Percentiles rank a stretch among this genome's conserved stretches.
Evolutionary conservation across 2,797 vertebrate genomes (phyloP).

Genomic region (Rhinogobio ventralis): DNA sequence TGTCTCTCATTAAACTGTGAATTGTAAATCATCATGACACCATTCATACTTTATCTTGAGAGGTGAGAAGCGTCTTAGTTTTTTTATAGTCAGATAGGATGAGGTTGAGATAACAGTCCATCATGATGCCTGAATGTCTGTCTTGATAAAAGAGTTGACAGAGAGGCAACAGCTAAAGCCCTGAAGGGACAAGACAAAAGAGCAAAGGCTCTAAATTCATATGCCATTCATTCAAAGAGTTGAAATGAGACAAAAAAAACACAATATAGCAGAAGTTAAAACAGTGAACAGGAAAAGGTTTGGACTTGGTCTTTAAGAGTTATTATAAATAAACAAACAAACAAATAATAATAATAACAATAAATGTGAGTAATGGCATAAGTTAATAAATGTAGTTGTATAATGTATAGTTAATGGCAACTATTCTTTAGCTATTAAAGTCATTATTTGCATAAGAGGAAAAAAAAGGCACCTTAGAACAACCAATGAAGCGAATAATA

Average conservation of each 20-base stretch:
- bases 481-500: neutral
- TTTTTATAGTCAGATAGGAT: conserved; percentile 36
- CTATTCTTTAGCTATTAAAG: neutral
- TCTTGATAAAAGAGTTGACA: conserved; percentile 42
- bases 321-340: neutral
- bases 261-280: neutral
- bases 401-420: neutral
- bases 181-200: conserved; percentile 23
- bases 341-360: neutral
- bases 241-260: neutral
- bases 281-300: neutral
- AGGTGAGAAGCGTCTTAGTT: conserved; percentile 27
- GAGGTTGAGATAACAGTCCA: conserved; percentile 24
- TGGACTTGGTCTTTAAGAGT: neutral
- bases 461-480: neutral
- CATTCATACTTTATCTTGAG: conserved; percentile 18
- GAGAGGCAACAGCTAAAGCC: conserved; percentile 24
- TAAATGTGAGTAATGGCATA: no score
- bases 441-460: neutral
- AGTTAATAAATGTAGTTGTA: no score
- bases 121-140: conserved; percentile 25
- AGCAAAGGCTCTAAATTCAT: neutral
- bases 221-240: neutral
- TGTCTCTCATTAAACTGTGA: conserved; percentile 28
- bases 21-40: conserved; percentile 16